Conservation (phyloP, 2,888 invertebrate species). For the Callimorpha dominula region DNA sequence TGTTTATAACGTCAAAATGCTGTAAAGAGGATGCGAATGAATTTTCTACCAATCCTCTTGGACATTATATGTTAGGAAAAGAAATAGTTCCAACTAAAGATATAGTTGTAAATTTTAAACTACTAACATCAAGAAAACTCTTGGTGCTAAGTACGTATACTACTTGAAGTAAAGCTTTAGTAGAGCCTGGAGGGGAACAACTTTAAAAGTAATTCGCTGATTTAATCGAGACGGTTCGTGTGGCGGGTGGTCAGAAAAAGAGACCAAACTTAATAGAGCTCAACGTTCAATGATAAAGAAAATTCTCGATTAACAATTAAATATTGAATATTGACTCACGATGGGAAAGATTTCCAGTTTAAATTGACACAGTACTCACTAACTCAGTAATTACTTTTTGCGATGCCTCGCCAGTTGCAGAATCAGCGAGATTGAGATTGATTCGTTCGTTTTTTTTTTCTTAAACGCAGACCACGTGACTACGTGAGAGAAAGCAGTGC, state of each 20-base stretch:
- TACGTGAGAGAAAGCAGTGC: not conserved
- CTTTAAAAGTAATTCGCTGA: slow-evolving; percentile 32
- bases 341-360: slow-evolving; percentile 8
- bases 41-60: not conserved
- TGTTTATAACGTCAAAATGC: not conserved
- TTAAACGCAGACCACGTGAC: not conserved
- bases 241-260: slow-evolving; percentile 35
- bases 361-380: not conserved
- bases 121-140: slow-evolving; percentile 9
- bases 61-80: too few species aligned
- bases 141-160: slow-evolving; percentile 24
- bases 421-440: not conserved
- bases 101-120: not conserved
- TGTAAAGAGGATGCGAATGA: not conserved
- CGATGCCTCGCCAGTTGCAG: not conserved
- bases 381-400: slow-evolving; percentile 3
- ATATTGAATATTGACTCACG: slow-evolving; percentile 10
- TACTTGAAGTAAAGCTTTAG: slow-evolving; percentile 30
- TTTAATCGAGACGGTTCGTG: slow-evolving; percentile 41
- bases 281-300: slow-evolving; percentile 19
- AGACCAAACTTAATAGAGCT: slow-evolving; percentile 32
- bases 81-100: too few species aligned
- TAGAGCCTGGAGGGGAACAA: slow-evolving; percentile 6
- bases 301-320: slow-evolving; percentile 17
- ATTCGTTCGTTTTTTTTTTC: slow-evolving; percentile 58